Conservation (phyloP, 2,888 invertebrate genomes). For the Julus scandinavius region DNA sequence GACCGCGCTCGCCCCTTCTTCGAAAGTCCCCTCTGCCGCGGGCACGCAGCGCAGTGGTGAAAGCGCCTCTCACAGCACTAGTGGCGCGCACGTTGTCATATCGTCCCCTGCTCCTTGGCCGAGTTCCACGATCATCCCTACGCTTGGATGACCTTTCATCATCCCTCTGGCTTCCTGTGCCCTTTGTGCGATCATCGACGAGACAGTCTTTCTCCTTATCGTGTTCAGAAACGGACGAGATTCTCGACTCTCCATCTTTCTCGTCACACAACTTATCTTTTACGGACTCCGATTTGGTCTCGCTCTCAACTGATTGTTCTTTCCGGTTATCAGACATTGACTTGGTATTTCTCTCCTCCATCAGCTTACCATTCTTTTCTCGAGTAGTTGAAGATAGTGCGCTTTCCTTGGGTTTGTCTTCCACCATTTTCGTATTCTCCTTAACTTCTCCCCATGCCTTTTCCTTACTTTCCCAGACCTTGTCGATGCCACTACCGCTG, state of each 20-base stretch:
- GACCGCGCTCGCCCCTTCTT: conserved; percentile 60
- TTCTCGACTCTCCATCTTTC: neutral
- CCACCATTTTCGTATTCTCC: neutral
- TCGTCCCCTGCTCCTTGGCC: conserved; percentile 53
- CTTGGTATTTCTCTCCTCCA: neutral
- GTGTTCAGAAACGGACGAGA: conserved; percentile 23
- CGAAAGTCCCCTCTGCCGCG: conserved; percentile 61
- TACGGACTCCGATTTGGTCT: neutral
- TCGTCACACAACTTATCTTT: conserved; percentile 2
- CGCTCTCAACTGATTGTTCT: neutral
- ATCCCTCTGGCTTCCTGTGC: conserved; percentile 58
- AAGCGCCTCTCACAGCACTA: conserved; percentile 55
- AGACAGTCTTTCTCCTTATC: conserved; percentile 68
- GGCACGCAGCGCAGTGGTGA: conserved; percentile 62
- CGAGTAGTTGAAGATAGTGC: neutral
- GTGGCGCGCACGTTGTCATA: conserved; percentile 52
- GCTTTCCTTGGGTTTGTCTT: conserved; percentile 23
- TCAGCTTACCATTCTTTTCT: neutral
- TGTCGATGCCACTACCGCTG: conserved; percentile 51
- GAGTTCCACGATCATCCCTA: conserved; percentile 57
- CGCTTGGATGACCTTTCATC: conserved; percentile 62
- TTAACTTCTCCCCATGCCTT: conserved; percentile 52
- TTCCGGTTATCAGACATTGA: neutral
- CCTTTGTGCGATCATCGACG: conserved; percentile 67
- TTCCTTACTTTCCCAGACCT: conserved; percentile 53